Evolutionary conservation across 2,797 vertebrate genomes (phyloP), one percentile per base, ranked within the genome.

Genomic region (Falco berigora): DNA sequence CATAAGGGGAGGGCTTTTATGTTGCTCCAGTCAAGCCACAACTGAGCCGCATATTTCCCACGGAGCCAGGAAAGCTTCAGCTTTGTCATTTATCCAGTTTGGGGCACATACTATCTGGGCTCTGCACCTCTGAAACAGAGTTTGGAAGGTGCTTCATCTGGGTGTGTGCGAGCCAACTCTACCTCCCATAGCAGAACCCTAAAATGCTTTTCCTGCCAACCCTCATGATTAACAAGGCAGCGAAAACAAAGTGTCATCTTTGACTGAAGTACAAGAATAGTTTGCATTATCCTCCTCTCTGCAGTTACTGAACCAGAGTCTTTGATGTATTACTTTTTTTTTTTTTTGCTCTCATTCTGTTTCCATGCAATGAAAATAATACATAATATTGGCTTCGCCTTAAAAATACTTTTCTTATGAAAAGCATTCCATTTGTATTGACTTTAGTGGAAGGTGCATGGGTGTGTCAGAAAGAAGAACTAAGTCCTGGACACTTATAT

Each of bases 331-430:
- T 77, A 49, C 63, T 36, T 36, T 36, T 11, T 38, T 38, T 38
- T 30, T 25, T 46, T 80, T 93, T 77, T 55, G 69, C 55, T 90
- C 69, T 86, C 32, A 4, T 68, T 93, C 89, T 83, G 85, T 95
- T 96, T 93, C 88, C 76, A 92, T 61, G 94, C 94, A 46, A 93
- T 92, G 86, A 95, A 96, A 95, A 92, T 84, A 95, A 95, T 86
- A 92, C 90, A 93, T 88, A 96, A 96, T 78, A 94, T 80, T 93
- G 96, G 86, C 88, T 78, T 86, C 0, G 28, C 50, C 81, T 94
- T 95, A 83, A 69, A 85, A 93, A 94, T 89, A 89, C 49, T 95
- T 94, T 81, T 82, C 83, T 91, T 95, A 93, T 55, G 81, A 95
- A 97, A 93, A 92, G 56, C 90, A 94, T 88, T 93, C 93, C 88